These are phyloP conservation scores for Clivina fossor DNA, from an alignment of 2,888 invertebrate species.

Conservation along the genomic window DNA sequence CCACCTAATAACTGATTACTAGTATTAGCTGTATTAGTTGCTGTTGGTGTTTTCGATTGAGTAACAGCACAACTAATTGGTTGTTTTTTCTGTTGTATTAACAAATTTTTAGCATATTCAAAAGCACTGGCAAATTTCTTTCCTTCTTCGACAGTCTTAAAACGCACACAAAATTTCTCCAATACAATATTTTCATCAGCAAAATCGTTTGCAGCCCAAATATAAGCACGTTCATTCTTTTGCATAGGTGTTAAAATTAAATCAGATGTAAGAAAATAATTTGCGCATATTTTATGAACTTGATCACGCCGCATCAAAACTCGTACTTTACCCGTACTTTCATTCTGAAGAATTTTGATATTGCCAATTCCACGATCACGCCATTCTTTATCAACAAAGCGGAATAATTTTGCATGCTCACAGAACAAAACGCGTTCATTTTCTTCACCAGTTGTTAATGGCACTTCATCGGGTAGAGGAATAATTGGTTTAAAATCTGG, in stretches of 20 bases:
- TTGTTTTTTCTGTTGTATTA: too few relatives aligned
- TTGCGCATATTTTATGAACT: conserved; percentile 88
- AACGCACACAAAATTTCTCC: conserved; percentile 80
- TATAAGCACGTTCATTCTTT: conserved; percentile 71
- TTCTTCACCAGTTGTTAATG: conserved; percentile 83
- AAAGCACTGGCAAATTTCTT: conserved; percentile 72
- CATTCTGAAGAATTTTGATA: conserved; percentile 77
- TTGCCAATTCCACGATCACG: conserved; percentile 88
- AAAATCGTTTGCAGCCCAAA: conserved; percentile 86
- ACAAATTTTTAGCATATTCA: conserved; percentile 61
- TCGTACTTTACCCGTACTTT: conserved; percentile 65
- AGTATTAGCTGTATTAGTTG: too few relatives aligned
- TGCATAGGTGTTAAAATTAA: conserved; percentile 71
- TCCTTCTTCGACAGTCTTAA: conserved; percentile 77
- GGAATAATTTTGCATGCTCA: conserved; percentile 79
- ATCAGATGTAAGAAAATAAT: conserved; percentile 77
- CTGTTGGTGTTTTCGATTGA: too few relatives aligned
- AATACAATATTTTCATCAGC: conserved; percentile 74
- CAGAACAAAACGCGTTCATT: conserved; percentile 74
- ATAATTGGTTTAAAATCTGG: conserved; percentile 84
- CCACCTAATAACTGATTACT: conserved; percentile 60
- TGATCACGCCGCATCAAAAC: conserved; percentile 90
- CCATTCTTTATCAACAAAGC: conserved; percentile 80
- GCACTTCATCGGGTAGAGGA: conserved; percentile 80
- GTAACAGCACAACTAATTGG: too few relatives aligned